Conservation (phyloP, 1,140 invertebrate genomes). For the Matsumurasca onukii region DNA sequence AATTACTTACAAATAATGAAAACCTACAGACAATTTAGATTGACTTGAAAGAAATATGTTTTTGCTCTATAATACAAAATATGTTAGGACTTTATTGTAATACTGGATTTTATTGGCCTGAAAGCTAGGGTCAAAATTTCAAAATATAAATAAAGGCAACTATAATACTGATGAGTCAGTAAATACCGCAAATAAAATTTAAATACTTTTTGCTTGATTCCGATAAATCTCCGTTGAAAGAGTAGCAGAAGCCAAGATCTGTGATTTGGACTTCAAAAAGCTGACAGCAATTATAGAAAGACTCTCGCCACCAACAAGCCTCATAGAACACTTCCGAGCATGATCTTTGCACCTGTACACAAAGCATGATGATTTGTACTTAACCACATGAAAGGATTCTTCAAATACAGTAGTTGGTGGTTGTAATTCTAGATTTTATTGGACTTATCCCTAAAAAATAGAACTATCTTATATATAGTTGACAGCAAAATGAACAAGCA, state of each 20-base stretch:
- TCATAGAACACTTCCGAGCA: constrained; percentile 42
- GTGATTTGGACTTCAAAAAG: constrained; percentile 46
- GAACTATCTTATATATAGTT: no score
- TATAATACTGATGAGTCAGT: no score
- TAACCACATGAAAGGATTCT: no score
- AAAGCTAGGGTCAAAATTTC: neutral
- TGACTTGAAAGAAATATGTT: neutral
- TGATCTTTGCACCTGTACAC: constrained; percentile 39
- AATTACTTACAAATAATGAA: no score
- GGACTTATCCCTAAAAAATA: no score
- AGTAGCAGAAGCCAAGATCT: constrained; percentile 47
- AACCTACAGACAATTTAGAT: neutral
- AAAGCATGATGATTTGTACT: no score
- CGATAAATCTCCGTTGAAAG: constrained; percentile 46
- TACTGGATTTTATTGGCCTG: neutral
- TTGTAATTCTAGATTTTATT: no score
- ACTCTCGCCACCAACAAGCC: constrained; percentile 45
- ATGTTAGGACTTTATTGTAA: neutral
- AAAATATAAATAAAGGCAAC: no score
- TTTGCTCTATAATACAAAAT: neutral
- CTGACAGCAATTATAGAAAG: constrained; percentile 41
- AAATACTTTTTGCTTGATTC: constrained; percentile 39
- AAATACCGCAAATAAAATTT: no score
- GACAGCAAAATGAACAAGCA: no score
- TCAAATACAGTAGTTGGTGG: no score